Evolutionary conservation across 2,113 vertebrate species (phyloP).

Genomic region (Baryphthengus martii): DNA sequence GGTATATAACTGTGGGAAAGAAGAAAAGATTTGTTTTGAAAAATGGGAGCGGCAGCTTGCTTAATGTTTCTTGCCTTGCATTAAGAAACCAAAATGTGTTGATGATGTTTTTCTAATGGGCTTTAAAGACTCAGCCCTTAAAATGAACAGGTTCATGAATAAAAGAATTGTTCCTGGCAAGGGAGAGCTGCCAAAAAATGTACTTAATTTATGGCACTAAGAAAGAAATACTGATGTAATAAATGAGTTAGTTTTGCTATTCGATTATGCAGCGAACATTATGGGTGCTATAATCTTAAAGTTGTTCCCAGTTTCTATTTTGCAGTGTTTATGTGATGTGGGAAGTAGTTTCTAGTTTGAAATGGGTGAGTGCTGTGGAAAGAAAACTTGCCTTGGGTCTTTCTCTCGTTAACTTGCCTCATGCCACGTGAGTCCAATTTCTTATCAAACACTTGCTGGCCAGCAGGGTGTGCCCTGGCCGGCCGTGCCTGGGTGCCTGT

Average conservation of each 20-base stretch:
- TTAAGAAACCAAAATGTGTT: not conserved
- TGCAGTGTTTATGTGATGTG: too few relatives aligned
- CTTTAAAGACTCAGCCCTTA: constrained; percentile 20
- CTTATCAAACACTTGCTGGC: not conserved
- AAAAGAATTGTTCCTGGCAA: constrained; percentile 15
- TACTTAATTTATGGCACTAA: constrained; percentile 23
- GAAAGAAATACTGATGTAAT: constrained; percentile 42
- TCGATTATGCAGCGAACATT: not conserved
- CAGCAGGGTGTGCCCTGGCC: not conserved
- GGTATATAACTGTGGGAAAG: not conserved
- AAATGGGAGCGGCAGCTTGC: not conserved
- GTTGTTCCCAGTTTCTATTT: constrained; percentile 9
- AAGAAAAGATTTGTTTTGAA: not conserved
- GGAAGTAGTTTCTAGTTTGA: not conserved
- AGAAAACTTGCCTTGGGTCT: not conserved
- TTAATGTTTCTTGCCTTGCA: not conserved
- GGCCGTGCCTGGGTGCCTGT: not conserved
- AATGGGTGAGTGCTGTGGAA: not conserved
- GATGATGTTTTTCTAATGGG: constrained; percentile 25
- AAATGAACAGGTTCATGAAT: constrained; percentile 6
- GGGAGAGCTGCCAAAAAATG: constrained; percentile 19
- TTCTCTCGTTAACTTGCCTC: not conserved
- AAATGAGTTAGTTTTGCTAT: not conserved
- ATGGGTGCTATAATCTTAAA: not conserved
- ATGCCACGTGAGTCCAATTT: not conserved